Base-by-base conservation (phyloP, 1,140 invertebrate genomes). In the Drosophila chauvacae region DNA sequence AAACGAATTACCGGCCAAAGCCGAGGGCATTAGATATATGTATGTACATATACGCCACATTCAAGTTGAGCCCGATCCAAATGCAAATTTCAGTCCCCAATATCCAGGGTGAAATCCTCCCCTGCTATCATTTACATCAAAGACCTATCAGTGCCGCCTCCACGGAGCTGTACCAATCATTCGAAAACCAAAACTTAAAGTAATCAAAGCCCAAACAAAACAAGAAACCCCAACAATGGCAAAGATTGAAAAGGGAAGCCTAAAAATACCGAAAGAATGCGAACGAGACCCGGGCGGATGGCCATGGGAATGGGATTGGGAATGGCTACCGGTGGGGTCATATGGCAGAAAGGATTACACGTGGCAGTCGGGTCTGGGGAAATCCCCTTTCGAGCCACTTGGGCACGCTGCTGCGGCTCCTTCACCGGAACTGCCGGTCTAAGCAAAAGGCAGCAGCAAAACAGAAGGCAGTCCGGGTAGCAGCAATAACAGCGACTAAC, bases 51-150 rank as follows among this genome's bases (percentile, higher is more conserved):
- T 9, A n/a, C 11, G 1, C 1, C 9, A 2, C 26, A 30, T 28
- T 9, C 28, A 13, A 28, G 30, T 39, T 39, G n/a, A 47, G 18
- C 33, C 16, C 13, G 41, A 9, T 5, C 2, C 23, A 18, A 51
- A 73, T 66, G 47, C 44, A 56, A 63, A 73, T 71, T 47, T 26
- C 30, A 61, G 33, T 41, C 47, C 33, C 41, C 23, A 20, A 64
- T 79, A 71, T 60, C 51, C 71, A 39, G 50, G 39, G 41, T 41
- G 68, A 48, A 48, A 50, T 68, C 62, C 66, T 48, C 30, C 45
- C 50, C 35, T 35, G 81, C 62, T 90, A 88, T 88, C 81, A 75
- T 81, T 88, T 84, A 78, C 77, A 90, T 90, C 85, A 85, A 90
- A 85, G 73, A 58, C 77, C 80, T 81, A 88, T 90, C 70, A 80